These are phyloP conservation scores for Naso thynnoides DNA, from an alignment of 2,797 vertebrate species.

Conservation along the genomic window DNA sequence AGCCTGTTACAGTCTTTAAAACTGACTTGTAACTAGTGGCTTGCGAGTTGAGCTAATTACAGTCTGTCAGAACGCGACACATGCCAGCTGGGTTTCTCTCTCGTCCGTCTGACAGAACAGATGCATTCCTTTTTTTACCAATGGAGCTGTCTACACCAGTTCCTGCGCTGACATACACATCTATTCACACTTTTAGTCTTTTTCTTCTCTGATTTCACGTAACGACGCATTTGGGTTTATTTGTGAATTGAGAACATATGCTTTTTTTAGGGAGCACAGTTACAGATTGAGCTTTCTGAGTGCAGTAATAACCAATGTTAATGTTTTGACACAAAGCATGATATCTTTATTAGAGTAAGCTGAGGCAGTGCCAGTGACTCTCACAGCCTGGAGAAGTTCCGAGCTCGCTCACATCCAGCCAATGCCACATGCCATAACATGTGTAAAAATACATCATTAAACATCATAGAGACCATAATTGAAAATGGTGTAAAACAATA, in stretches of 20 bases:
- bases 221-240: background rate
- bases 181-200: background rate
- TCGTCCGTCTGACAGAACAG: constrained; percentile 16
- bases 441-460: background rate
- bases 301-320: background rate
- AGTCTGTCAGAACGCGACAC: background rate
- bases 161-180: background rate
- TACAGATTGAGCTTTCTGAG: background rate
- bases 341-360: background rate
- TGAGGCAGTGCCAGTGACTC: background rate
- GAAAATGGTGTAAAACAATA: background rate
- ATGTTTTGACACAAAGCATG: background rate
- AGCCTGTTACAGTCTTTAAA: background rate
- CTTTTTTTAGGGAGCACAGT: background rate
- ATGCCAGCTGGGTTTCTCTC: constrained; percentile 10
- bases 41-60: constrained; percentile 9
- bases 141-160: background rate
- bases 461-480: background rate
- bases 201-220: background rate
- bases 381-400: background rate
- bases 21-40: background rate
- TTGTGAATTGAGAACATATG: background rate
- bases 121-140: background rate
- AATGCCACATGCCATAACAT: background rate
- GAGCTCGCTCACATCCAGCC: too few species aligned